Percentiles rank a stretch among this genome's conserved stretches.
Evolutionary conservation across 2,113 vertebrate species (phyloP).

Genomic region (Marmota flaviventris): DNA sequence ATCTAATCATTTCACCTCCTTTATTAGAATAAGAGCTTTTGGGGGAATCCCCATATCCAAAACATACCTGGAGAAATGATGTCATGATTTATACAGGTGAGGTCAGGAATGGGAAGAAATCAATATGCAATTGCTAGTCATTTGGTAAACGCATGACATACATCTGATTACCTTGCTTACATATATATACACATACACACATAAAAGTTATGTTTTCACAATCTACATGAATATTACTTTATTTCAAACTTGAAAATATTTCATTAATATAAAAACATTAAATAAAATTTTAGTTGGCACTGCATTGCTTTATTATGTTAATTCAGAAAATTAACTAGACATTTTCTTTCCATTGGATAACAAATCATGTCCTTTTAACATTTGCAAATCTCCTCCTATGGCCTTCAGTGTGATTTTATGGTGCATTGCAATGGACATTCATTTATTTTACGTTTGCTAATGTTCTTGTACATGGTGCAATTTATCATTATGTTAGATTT

Average conservation of each 20-base stretch:
- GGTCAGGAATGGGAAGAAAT: too few species aligned
- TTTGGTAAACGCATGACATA: background rate
- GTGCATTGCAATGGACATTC: background rate
- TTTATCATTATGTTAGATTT: background rate
- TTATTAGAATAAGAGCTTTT: too few species aligned
- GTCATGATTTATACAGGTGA: too few species aligned
- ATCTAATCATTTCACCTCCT: too few species aligned
- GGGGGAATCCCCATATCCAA: too few species aligned
- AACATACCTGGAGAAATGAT: too few species aligned
- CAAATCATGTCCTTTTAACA: background rate
- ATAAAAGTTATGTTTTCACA: background rate
- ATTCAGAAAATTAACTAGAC: background rate
- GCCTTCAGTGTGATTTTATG: background rate
- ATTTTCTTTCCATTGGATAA: background rate
- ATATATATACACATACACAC: background rate
- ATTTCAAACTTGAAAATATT: background rate
- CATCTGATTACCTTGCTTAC: background rate
- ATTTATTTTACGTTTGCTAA: slow-evolving; percentile 1
- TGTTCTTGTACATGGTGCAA: background rate
- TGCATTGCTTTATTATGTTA: background rate
- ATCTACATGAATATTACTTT: background rate
- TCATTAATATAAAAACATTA: background rate
- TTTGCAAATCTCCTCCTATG: background rate
- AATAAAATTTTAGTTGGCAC: background rate
- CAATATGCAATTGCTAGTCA: background rate